Evolutionary conservation across 2,113 vertebrate genomes (phyloP), one percentile per base, ranked within the genome.

Genomic region (Phaetusa simplex): DNA sequence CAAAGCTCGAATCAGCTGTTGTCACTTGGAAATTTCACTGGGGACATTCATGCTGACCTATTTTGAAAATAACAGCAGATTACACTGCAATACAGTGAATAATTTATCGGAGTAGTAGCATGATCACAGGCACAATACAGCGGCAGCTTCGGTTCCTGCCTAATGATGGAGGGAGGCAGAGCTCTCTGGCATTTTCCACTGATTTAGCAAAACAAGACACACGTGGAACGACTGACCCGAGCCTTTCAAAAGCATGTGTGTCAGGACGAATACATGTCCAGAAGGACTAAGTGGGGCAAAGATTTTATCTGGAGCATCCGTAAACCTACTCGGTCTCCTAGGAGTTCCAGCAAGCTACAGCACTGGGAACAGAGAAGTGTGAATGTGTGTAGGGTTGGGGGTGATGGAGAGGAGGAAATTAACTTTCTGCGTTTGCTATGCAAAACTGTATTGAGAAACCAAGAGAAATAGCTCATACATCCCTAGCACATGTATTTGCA

Each of bases 121-220:
- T 88, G 95, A 97, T 97, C 96, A 84, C 56, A 52, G 38, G 45
- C 70, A 93, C 64, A 94, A 69, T 65, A 94, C 88, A 82, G 90
- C 71, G 77, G 95, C 96, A 93, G 91, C 93, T 96, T 94, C 15
- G n/a, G 88, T 73, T 94, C 86, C 95, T 86, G 91, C 87, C 93
- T 97, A 84, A 95, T 97, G 95, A 96, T 21, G 85, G 96, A 97
- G 70, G 65, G 84, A 96, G 94, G 91, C 85, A 88, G 94, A 52
- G 34, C 91, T 96, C 91, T 97, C 95, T 96, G 88, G 97, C 84
- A 93, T 95, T 98, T 97, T 97, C 97, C 90, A 97, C 96, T 93
- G 97, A 95, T 96, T 96, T 97, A 97, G 96, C 96, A 97, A 97
- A 98, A 97, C 94, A 95, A 96, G 93, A 95, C 74, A 94, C 97